phyloP scores from a whole-genome alignment of 2,888 invertebrate genomes.

The Caenorhabditis uteleia region DNA sequence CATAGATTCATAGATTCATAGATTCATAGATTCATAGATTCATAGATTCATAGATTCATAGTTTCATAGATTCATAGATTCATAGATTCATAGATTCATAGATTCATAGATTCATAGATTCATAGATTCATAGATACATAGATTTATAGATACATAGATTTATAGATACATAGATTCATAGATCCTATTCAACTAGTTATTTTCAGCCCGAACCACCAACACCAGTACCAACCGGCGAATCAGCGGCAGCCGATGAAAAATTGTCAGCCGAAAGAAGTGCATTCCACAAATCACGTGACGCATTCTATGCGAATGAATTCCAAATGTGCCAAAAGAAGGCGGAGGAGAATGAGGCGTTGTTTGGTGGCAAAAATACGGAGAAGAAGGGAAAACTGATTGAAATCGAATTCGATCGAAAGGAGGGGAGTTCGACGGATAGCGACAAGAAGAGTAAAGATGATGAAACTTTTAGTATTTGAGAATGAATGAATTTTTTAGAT shows the following conservation, averaged over 20 bases:
- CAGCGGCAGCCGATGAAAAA: constrained; percentile 4
- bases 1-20: too few species aligned
- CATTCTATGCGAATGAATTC: constrained; percentile 27
- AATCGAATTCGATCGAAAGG: constrained; percentile 34
- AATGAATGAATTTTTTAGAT: not conserved
- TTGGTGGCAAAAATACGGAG: not conserved
- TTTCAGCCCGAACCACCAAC: constrained; percentile 49
- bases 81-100: too few species aligned
- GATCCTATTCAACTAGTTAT: too few species aligned
- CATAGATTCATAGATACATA: not conserved
- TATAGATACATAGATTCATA: not conserved
- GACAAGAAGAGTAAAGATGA: not conserved
- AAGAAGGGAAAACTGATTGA: constrained; percentile 6
- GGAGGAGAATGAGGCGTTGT: constrained; percentile 1
- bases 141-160: too few species aligned
- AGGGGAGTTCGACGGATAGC: not conserved
- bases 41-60: too few species aligned
- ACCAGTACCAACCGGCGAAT: constrained; percentile 13
- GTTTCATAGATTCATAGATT: too few species aligned
- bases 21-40: too few species aligned
- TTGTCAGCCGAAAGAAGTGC: not conserved
- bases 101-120: too few species aligned
- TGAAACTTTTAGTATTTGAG: not conserved
- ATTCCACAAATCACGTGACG: constrained; percentile 13
- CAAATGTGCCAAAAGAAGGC: constrained; percentile 4